Percentiles rank a stretch among this genome's conserved stretches.
phyloP scores from a whole-genome alignment of 2,113 vertebrate genomes.

The Equus quagga region DNA sequence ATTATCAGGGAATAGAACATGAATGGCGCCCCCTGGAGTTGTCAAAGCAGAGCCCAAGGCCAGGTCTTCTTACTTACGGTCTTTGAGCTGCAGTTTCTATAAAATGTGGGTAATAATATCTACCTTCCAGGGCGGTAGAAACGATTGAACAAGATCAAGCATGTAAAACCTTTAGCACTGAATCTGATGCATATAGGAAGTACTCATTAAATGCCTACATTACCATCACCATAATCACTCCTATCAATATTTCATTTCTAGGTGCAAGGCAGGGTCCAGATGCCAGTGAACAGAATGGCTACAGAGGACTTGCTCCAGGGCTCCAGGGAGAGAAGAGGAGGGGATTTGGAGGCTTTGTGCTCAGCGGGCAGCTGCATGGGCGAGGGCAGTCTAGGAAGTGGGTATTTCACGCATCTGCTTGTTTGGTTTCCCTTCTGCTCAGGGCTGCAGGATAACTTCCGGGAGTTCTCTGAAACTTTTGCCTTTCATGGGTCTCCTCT shows the following conservation, averaged over 20 bases:
- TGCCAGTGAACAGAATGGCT: background rate
- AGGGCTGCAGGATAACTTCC: rapidly evolving
- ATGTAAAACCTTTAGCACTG: background rate
- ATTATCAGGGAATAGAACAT: rapidly evolving
- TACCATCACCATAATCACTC: background rate
- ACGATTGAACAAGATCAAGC: background rate
- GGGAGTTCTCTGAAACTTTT: background rate
- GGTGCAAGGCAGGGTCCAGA: background rate
- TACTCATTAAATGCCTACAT: background rate
- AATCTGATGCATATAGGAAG: background rate
- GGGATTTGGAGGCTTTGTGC: background rate
- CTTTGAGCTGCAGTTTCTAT: background rate
- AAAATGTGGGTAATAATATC: background rate
- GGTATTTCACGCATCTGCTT: background rate
- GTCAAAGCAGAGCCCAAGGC: background rate
- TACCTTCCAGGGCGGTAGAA: background rate
- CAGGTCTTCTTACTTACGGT: background rate
- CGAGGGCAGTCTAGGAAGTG: rapidly evolving
- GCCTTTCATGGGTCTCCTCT: background rate
- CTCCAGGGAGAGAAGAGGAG: background rate
- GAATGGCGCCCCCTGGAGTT: background rate
- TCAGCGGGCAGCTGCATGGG: background rate
- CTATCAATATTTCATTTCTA: rapidly evolving
- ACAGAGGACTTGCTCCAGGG: background rate
- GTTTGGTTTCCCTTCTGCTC: background rate